Percentiles rank a stretch among this genome's conserved stretches.
These are phyloP conservation scores for Lumbricus terrestris DNA, from an alignment of 2,888 invertebrate genomes.

Conservation along the genomic window DNA sequence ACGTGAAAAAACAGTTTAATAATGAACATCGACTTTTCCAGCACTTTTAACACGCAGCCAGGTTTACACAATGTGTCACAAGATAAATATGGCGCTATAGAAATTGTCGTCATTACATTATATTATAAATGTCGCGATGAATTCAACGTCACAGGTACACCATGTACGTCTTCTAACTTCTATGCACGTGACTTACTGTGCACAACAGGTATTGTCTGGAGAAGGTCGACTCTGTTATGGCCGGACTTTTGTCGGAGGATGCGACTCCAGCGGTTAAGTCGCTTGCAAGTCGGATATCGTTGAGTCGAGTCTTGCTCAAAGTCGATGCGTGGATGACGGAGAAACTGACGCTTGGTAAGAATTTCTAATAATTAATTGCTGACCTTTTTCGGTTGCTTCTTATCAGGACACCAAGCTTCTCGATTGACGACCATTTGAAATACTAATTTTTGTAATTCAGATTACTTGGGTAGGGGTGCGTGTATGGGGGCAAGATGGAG, in stretches of 20 bases:
- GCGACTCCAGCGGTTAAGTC: slow-evolving; percentile 42
- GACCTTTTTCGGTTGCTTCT: background rate
- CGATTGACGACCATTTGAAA: background rate
- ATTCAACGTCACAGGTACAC: no score
- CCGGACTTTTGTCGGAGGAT: slow-evolving; percentile 47
- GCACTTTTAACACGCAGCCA: no score
- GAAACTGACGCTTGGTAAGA: slow-evolving; percentile 46
- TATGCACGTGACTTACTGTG: background rate
- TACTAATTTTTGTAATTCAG: background rate
- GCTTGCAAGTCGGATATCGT: slow-evolving; percentile 44
- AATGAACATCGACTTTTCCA: no score
- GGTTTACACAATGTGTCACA: no score
- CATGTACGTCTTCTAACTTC: no score
- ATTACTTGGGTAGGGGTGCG: no score
- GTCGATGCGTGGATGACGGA: slow-evolving; percentile 47
- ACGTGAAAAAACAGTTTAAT: no score
- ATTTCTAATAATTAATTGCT: background rate
- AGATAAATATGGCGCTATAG: no score
- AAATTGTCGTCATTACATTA: no score
- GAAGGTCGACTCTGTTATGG: slow-evolving; percentile 41
- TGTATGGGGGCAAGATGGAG: no score
- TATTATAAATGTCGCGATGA: no score
- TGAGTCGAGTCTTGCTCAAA: slow-evolving; percentile 45
- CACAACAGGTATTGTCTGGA: slow-evolving; percentile 41
- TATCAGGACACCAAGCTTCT: background rate